Conservation (phyloP, 2,888 invertebrate species). For the Hesperia comma region DNA sequence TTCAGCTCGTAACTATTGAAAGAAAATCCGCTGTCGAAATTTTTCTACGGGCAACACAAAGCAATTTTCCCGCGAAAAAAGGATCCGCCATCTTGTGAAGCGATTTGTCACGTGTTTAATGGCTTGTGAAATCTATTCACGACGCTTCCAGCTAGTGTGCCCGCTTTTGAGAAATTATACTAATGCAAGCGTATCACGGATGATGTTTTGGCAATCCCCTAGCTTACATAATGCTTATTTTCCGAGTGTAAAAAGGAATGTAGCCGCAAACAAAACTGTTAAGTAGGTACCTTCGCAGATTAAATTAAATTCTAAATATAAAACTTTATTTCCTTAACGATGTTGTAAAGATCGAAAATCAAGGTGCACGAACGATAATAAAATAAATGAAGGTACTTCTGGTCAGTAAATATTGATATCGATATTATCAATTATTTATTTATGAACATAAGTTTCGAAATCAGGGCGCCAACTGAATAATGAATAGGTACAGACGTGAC, state of each 20-base stretch:
- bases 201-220: constrained; percentile 38
- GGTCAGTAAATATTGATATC: constrained; percentile 26
- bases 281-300: constrained; percentile 11
- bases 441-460: constrained; percentile 36
- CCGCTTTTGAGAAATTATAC: constrained; percentile 41
- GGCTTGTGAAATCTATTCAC: constrained; percentile 84
- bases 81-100: constrained; percentile 72
- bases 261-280: constrained; percentile 15
- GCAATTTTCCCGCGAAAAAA: constrained; percentile 73
- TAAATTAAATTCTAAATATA: constrained; percentile 26
- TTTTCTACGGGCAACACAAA: constrained; percentile 63
- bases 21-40: constrained; percentile 69
- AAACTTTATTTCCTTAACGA: constrained; percentile 9
- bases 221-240: constrained; percentile 36
- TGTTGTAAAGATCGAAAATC: constrained; percentile 17
- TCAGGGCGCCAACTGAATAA: constrained; percentile 35
- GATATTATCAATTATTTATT: constrained; percentile 32
- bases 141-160: constrained; percentile 51
- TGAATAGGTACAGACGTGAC: constrained; percentile 29
- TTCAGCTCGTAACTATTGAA: constrained; percentile 65
- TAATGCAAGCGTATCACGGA: constrained; percentile 39
- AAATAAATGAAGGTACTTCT: constrained; percentile 17
- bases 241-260: constrained; percentile 18
- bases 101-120: constrained; percentile 86
- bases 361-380: constrained; percentile 18